A percentile compares a stretch with the other conserved stretches of the same genome.
Conservation (phyloP, 2,797 vertebrate species). For the Tapera naevia region DNA sequence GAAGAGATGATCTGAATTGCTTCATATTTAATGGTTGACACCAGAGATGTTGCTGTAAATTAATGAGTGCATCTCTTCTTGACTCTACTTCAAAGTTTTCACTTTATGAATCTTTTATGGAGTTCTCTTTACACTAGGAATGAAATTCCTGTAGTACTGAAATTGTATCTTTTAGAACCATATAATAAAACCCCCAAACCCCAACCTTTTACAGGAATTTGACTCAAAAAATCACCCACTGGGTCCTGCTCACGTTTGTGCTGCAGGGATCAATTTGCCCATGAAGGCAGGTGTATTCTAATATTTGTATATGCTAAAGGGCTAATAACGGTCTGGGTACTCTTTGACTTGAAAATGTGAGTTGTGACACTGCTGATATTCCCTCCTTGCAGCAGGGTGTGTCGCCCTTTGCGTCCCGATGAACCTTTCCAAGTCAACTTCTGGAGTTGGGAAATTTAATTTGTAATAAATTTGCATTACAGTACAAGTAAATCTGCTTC, state of each 20-base stretch:
- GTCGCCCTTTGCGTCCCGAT: not conserved
- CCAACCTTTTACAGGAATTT: not conserved
- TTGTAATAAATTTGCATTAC: constrained; percentile 68
- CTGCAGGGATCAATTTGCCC: not conserved
- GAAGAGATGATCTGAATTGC: not conserved
- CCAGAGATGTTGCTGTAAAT: not conserved
- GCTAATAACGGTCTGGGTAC: not conserved
- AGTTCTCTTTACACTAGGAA: not conserved
- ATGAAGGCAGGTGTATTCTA: not conserved
- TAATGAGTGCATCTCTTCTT: constrained; percentile 12
- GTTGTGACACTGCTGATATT: not conserved
- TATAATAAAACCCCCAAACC: rapidly evolving
- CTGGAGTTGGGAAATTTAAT: constrained; percentile 42
- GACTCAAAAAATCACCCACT: not conserved
- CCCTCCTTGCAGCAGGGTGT: not conserved
- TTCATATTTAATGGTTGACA: not conserved
- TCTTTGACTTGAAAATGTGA: not conserved
- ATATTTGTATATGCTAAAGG: rapidly evolving
- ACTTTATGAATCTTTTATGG: constrained; percentile 45
- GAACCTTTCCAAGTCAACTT: constrained; percentile 15
- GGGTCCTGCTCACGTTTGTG: not conserved
- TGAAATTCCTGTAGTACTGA: not conserved
- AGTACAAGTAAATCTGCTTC: constrained; percentile 53
- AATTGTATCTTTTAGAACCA: not conserved
- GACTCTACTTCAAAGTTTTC: constrained; percentile 19